Evolutionary conservation across 1,140 invertebrate species (phyloP).

Genomic region (Nasonia giraulti): DNA sequence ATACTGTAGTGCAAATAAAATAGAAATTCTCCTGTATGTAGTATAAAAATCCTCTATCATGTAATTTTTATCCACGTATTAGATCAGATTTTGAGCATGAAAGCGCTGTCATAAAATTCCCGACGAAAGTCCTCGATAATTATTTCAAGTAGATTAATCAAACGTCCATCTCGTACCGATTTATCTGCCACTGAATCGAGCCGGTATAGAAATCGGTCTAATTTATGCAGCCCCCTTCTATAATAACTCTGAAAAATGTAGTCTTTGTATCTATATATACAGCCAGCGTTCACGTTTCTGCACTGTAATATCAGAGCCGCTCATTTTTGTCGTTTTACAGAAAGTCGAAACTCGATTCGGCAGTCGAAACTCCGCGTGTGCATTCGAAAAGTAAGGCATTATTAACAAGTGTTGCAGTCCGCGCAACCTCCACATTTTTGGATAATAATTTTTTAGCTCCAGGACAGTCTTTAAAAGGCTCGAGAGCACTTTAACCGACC

Average conservation of each 20-base stretch:
- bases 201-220: background rate
- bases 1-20: too few relatives aligned
- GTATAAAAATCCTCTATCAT: too few relatives aligned
- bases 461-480: background rate
- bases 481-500: too few relatives aligned
- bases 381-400: background rate
- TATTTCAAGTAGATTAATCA: constrained; percentile 5
- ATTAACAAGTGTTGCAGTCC: background rate
- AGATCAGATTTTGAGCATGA: too few relatives aligned
- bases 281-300: background rate
- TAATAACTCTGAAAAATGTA: background rate
- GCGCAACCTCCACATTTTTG: background rate
- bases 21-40: too few relatives aligned
- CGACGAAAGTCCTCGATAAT: background rate
- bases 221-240: background rate
- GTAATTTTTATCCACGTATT: too few relatives aligned
- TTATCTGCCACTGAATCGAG: background rate
- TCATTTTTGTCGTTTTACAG: background rate
- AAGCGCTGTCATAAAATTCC: background rate
- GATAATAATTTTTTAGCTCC: background rate
- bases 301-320: background rate
- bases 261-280: background rate
- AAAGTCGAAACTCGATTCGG: background rate
- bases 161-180: background rate
- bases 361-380: background rate